Conservation (phyloP, 2,797 vertebrate genomes). For the Crenuchus spilurus region DNA sequence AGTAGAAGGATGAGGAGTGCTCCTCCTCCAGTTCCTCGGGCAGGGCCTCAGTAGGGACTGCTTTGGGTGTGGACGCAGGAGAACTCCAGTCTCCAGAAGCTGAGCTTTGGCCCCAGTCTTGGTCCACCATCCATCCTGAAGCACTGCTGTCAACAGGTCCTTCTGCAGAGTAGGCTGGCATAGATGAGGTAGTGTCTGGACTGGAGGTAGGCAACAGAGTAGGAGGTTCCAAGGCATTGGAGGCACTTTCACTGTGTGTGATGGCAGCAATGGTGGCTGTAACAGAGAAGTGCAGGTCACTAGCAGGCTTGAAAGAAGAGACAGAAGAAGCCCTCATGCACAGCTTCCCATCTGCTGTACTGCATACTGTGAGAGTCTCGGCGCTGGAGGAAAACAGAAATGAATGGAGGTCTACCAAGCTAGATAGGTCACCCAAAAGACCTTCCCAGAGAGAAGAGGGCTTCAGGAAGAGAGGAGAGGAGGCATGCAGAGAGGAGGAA, state of each 20-base stretch:
- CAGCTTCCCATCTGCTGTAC: conserved; percentile 60
- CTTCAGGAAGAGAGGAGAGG: conserved; percentile 58
- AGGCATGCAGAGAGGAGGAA: conserved; percentile 65
- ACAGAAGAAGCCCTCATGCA: conserved; percentile 55
- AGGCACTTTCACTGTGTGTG: conserved; percentile 69
- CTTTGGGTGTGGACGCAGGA: conserved; percentile 59
- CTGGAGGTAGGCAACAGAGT: conserved; percentile 68
- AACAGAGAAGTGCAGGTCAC: conserved; percentile 79
- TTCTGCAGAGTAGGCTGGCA: conserved; percentile 75
- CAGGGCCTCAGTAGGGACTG: conserved; percentile 34
- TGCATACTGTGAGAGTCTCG: conserved; percentile 46
- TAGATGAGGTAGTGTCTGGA: conserved; percentile 68
- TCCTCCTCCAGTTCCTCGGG: conserved; percentile 63
- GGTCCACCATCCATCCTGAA: conserved; percentile 83
- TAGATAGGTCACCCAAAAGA: conserved; percentile 52
- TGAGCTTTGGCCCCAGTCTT: conserved; percentile 80
- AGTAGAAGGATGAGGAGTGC: conserved; percentile 75
- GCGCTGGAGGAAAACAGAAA: conserved; percentile 56
- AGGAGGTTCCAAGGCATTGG: conserved; percentile 70
- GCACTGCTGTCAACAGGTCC: conserved; percentile 79
- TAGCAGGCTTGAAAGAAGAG: conserved; percentile 68
- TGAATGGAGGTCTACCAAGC: conserved; percentile 64
- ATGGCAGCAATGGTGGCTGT: conserved; percentile 67
- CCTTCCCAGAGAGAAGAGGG: conserved; percentile 58
- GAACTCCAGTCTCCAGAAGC: conserved; percentile 72